phyloP scores from a whole-genome alignment of 2,888 invertebrate species.

The Lepidochitona cinerea region DNA sequence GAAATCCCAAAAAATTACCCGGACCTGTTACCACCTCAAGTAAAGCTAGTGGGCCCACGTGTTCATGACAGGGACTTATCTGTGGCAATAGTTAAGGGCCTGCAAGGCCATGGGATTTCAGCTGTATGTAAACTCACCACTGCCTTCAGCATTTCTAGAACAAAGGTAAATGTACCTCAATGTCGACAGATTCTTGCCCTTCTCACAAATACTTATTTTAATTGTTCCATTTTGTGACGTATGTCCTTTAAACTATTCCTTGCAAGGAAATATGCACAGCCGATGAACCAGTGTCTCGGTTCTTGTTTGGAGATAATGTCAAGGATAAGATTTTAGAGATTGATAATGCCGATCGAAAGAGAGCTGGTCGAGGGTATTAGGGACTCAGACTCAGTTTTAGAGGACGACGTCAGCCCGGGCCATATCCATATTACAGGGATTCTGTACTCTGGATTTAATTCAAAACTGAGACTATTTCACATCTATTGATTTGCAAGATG shows the following conservation, averaged over 20 bases:
- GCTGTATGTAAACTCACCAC: neutral
- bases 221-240: neutral
- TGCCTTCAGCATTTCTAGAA: neutral
- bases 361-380: no score
- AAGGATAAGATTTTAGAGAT: neutral
- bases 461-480: constrained; percentile 8
- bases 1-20: neutral
- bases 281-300: neutral
- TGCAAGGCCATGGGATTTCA: neutral
- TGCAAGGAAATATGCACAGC: neutral
- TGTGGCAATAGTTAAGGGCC: neutral
- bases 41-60: neutral
- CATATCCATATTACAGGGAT: no score
- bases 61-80: neutral
- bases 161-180: neutral
- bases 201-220: neutral
- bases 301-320: neutral
- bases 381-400: no score
- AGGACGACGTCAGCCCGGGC: no score
- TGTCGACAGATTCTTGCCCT: neutral
- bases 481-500: constrained; percentile 26
- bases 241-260: neutral
- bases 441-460: constrained; percentile 9
- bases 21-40: neutral
- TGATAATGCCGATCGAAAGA: neutral